Percentiles rank a stretch among this genome's conserved stretches.
Evolutionary conservation across 2,113 vertebrate genomes (phyloP).

Genomic region (Rhinoderma darwinii): DNA sequence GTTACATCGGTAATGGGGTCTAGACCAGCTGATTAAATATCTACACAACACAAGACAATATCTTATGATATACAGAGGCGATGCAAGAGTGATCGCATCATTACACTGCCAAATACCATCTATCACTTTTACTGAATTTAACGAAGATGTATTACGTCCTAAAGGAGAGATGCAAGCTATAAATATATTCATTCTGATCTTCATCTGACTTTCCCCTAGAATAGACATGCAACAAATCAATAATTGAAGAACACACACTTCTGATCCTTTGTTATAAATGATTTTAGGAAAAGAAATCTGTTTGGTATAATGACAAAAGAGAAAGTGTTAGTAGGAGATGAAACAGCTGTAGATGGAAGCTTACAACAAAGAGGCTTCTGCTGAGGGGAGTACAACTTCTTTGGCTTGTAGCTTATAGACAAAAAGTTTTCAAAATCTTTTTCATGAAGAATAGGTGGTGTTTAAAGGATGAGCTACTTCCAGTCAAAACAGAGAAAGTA

Average conservation of each 20-base stretch:
- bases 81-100: slow-evolving; percentile 79
- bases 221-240: slow-evolving; percentile 74
- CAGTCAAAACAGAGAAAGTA: too few relatives aligned
- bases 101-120: slow-evolving; percentile 80
- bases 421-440: background rate
- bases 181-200: slow-evolving; percentile 79
- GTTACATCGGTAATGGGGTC: slow-evolving; percentile 80
- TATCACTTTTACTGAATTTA: slow-evolving; percentile 84
- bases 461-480: too few relatives aligned
- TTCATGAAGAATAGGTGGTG: background rate
- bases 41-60: slow-evolving; percentile 80
- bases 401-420: too few relatives aligned
- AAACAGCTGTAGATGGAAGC: slow-evolving; percentile 29
- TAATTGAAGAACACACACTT: slow-evolving; percentile 69
- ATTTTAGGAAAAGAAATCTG: slow-evolving; percentile 50
- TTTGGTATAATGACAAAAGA: slow-evolving; percentile 47
- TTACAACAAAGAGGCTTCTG: slow-evolving; percentile 5
- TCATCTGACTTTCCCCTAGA: slow-evolving; percentile 78
- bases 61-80: slow-evolving; percentile 80
- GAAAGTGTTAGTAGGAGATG: slow-evolving; percentile 46
- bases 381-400: background rate
- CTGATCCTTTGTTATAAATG: slow-evolving; percentile 59
- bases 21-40: slow-evolving; percentile 84
- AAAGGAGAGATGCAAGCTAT: slow-evolving; percentile 76
- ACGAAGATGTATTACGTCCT: slow-evolving; percentile 80